phyloP scores from a whole-genome alignment of 1,140 invertebrate species.

The Venturia canescens region DNA sequence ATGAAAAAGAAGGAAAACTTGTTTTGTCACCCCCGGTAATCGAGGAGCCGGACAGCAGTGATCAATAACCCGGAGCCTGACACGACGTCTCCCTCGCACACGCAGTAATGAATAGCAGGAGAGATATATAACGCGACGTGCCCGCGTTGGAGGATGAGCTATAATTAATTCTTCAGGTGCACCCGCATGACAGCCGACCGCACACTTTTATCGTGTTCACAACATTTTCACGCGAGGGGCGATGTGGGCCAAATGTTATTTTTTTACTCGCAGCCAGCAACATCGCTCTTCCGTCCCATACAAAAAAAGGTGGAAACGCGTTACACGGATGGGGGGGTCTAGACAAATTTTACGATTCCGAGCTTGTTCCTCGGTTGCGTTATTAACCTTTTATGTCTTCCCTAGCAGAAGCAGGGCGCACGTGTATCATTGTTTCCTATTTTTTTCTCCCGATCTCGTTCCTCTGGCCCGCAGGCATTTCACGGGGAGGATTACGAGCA shows the following conservation, averaged over 20 bases:
- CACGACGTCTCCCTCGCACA: background rate
- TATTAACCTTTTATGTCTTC: background rate
- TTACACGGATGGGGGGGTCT: no score
- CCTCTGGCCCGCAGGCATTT: background rate
- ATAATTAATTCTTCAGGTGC: slow-evolving; percentile 18
- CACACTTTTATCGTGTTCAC: background rate
- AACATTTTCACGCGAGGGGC: background rate
- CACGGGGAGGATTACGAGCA: background rate
- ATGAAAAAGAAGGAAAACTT: background rate
- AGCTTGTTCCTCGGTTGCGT: background rate
- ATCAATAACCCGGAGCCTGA: slow-evolving; percentile 14
- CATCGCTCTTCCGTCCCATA: background rate
- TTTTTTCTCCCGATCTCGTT: no score
- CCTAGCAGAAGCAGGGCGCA: background rate
- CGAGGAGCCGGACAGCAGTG: background rate
- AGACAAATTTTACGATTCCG: background rate
- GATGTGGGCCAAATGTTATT: slow-evolving; percentile 1
- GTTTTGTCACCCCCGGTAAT: background rate
- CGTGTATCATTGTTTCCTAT: background rate
- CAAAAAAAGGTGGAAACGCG: no score
- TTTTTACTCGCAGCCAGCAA: background rate
- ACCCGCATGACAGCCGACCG: background rate
- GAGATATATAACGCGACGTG: background rate
- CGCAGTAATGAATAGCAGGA: background rate
- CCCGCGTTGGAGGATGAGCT: background rate